Conservation (phyloP, 2,797 vertebrate species). For the Micrastur ruficollis region DNA sequence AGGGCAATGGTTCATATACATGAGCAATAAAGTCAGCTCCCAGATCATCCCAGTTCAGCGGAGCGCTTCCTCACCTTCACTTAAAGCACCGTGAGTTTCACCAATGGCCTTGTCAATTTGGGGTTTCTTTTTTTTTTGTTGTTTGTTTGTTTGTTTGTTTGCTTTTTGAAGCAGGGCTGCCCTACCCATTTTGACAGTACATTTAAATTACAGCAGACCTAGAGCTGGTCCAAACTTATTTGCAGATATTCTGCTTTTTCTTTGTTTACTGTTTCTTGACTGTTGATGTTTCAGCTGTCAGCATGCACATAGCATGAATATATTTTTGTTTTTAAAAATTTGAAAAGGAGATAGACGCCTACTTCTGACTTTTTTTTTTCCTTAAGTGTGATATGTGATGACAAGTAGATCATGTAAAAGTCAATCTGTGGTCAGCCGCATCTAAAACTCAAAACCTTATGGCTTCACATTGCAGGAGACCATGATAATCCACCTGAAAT, state of each 20-base stretch:
- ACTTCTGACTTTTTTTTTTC: not conserved
- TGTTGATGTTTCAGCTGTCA: constrained; percentile 50
- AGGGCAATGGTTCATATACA: not conserved
- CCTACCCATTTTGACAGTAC: not conserved
- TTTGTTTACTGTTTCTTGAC: constrained; percentile 13
- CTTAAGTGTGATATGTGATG: constrained; percentile 25
- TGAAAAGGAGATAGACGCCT: not conserved
- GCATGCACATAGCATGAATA: not conserved
- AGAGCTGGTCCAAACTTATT: not conserved
- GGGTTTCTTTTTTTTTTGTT: not conserved
- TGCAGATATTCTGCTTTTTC: constrained; percentile 2
- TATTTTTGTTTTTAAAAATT: constrained; percentile 10
- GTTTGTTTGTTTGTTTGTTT: not conserved
- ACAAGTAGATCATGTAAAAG: constrained; percentile 55
- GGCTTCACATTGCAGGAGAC: not conserved
- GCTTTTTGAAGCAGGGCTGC: not conserved
- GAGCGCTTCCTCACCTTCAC: not conserved
- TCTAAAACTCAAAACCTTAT: constrained; percentile 21
- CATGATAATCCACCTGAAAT: not conserved
- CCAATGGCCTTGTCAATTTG: not conserved
- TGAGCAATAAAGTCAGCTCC: not conserved
- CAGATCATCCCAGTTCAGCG: not conserved
- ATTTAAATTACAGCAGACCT: not conserved
- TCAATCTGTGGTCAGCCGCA: constrained; percentile 47
- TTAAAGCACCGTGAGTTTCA: not conserved